phyloP scores from a whole-genome alignment of 2,797 vertebrate genomes.

The Brachyrhaphis roseni region DNA sequence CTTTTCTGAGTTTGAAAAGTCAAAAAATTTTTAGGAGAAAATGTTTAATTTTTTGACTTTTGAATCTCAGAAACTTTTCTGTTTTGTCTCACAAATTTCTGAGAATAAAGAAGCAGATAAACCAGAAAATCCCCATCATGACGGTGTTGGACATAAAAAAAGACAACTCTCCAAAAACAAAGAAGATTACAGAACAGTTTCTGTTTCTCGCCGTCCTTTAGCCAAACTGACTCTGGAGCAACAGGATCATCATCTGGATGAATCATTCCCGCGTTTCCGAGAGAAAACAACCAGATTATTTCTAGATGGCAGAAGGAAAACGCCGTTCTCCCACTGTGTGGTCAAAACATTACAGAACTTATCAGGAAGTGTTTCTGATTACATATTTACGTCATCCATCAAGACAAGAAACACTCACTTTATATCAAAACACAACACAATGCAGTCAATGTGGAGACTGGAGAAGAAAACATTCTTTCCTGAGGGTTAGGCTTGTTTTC shows the following conservation, averaged over 20 bases:
- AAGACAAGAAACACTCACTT: not conserved
- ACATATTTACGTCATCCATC: constrained; percentile 10
- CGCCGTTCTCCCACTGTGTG: not conserved
- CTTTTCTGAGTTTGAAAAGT: too few species aligned
- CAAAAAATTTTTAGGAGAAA: too few species aligned
- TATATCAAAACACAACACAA: constrained; percentile 6
- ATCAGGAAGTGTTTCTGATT: constrained; percentile 21
- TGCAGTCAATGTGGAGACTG: not conserved
- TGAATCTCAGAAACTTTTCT: too few species aligned
- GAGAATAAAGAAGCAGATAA: constrained; percentile 16
- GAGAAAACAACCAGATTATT: not conserved
- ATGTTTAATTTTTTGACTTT: too few species aligned
- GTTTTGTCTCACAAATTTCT: too few species aligned
- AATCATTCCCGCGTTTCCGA: constrained; percentile 10
- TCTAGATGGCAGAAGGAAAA: not conserved
- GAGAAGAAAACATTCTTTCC: not conserved
- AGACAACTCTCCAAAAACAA: not conserved
- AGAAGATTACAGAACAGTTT: not conserved
- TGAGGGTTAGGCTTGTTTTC: not conserved
- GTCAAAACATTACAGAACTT: not conserved
- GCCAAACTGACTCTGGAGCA: not conserved
- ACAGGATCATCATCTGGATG: constrained; percentile 25
- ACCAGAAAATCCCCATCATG: constrained; percentile 4
- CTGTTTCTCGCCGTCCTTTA: not conserved
- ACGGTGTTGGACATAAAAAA: not conserved